Conservation (phyloP, 2,113 vertebrate species). For the Brachyistius frenatus region DNA sequence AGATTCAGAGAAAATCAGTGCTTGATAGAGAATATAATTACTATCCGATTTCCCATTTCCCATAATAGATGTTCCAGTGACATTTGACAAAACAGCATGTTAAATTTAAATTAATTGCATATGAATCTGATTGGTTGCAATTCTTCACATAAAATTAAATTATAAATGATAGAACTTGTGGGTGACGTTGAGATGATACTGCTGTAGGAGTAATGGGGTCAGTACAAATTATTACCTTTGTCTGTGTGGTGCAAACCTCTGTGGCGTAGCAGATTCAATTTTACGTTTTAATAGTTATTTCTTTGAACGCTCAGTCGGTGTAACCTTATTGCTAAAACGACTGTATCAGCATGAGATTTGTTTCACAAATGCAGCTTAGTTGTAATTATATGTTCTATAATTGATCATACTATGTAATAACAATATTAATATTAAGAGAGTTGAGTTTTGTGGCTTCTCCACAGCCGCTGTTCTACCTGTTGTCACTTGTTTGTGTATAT, state of each 20-base stretch:
- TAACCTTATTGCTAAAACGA: too few species aligned
- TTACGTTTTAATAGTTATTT: too few species aligned
- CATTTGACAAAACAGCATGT: slow-evolving; percentile 25
- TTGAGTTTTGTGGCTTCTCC: neutral
- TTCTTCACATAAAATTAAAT: slow-evolving; percentile 25
- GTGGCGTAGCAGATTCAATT: neutral
- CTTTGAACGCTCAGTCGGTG: too few species aligned
- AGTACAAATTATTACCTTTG: neutral
- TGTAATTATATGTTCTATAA: too few species aligned
- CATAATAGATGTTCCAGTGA: slow-evolving; percentile 4
- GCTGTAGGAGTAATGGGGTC: neutral
- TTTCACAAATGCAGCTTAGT: too few species aligned
- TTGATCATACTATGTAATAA: too few species aligned
- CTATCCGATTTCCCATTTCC: slow-evolving; percentile 22
- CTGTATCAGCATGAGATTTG: too few species aligned
- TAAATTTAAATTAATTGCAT: slow-evolving; percentile 47
- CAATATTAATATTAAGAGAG: neutral
- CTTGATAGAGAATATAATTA: slow-evolving; percentile 10
- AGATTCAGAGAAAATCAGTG: neutral
- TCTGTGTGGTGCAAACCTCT: neutral
- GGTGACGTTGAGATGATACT: slow-evolving; percentile 1
- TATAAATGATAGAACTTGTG: slow-evolving; percentile 11
- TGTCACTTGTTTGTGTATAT: slow-evolving; percentile 18
- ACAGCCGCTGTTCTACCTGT: neutral
- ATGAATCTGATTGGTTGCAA: slow-evolving; percentile 6